Evolutionary conservation across 2,797 vertebrate genomes (phyloP).

Genomic region (Intellagama lesueurii): DNA sequence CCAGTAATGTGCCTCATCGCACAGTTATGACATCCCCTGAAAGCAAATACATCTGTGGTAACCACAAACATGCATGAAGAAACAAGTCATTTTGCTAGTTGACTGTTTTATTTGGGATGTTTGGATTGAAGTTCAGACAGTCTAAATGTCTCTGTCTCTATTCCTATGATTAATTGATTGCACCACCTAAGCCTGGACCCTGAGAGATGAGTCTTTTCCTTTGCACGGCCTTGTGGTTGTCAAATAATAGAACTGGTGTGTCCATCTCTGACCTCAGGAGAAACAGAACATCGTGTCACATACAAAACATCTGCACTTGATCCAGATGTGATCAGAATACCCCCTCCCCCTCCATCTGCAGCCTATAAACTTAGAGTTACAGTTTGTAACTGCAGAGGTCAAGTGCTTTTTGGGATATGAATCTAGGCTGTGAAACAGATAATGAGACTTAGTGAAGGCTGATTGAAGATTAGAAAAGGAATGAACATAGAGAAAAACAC

Average conservation of each 20-base stretch:
- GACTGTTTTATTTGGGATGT: slow-evolving; percentile 34
- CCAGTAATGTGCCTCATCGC: slow-evolving; percentile 60
- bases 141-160: slow-evolving; percentile 16
- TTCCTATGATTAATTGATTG: slow-evolving; percentile 6
- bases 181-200: background rate
- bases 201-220: background rate
- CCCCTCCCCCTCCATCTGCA: background rate
- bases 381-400: background rate
- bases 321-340: background rate
- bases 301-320: background rate
- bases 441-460: background rate
- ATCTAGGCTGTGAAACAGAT: background rate
- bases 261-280: background rate
- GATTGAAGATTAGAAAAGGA: background rate
- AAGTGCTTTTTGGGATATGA: background rate
- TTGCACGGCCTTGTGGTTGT: background rate
- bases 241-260: background rate
- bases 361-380: background rate
- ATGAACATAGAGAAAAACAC: background rate
- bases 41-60: slow-evolving; percentile 7
- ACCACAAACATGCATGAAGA: slow-evolving; percentile 29
- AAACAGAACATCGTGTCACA: background rate
- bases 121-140: slow-evolving; percentile 24
- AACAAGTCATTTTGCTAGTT: slow-evolving; percentile 33
- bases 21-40: slow-evolving; percentile 47